These are phyloP conservation scores for Macroglossus sobrinus DNA, from an alignment of 2,113 vertebrate genomes.

Conservation along the genomic window DNA sequence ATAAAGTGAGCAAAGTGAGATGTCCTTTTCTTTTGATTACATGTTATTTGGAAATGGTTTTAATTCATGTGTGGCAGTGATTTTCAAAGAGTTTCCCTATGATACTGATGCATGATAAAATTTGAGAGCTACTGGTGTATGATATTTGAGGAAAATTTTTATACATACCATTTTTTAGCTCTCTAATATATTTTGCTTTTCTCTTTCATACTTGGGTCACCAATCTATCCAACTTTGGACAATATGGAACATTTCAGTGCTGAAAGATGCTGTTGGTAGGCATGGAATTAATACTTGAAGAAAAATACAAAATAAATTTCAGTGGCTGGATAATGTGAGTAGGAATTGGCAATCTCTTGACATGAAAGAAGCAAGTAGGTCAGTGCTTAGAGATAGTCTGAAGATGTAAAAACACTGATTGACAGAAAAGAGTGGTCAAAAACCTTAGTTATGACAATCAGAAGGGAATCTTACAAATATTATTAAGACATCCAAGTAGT, in stretches of 20 bases:
- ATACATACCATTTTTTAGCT: not conserved
- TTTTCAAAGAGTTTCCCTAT: not conserved
- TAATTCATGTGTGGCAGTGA: not conserved
- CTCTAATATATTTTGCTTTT: not conserved
- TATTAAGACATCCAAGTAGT: not conserved
- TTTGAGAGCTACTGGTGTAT: not conserved
- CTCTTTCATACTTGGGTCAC: not conserved
- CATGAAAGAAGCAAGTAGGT: not conserved
- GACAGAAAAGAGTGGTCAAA: not conserved
- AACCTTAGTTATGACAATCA: not conserved
- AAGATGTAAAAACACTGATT: not conserved
- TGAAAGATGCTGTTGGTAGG: not conserved
- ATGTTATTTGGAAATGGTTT: not conserved
- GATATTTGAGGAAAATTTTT: not conserved
- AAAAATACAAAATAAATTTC: not conserved
- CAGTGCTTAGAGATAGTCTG: not conserved
- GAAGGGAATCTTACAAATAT: not conserved
- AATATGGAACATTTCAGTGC: not conserved
- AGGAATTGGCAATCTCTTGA: not conserved
- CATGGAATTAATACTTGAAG: not conserved
- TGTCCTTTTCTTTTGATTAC: not conserved
- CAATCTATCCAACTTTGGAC: not conserved
- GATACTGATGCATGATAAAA: not conserved
- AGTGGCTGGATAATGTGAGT: not conserved
- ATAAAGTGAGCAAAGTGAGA: not conserved